Conservation (phyloP, 1,140 invertebrate genomes). For the Bombus ignitus region DNA sequence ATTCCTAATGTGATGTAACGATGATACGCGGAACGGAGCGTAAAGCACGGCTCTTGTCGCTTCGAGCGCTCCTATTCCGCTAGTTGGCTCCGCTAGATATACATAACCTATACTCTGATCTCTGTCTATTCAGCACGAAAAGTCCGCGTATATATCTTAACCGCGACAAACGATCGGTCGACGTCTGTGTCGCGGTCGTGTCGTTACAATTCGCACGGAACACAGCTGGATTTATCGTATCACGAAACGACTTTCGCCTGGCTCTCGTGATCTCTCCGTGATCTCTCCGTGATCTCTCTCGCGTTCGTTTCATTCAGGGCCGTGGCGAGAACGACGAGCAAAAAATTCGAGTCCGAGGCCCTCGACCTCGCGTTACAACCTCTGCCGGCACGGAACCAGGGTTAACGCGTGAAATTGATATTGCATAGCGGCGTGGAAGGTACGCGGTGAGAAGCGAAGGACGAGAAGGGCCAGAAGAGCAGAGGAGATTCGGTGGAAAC, state of each 20-base stretch:
- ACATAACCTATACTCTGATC: background rate
- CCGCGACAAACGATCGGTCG: slow-evolving; percentile 14
- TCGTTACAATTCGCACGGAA: slow-evolving; percentile 11
- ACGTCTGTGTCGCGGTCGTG: slow-evolving; percentile 12
- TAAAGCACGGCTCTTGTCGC: background rate
- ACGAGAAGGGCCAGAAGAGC: background rate
- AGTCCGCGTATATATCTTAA: slow-evolving; percentile 9
- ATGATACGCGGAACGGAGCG: slow-evolving; percentile 7
- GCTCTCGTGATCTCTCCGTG: background rate
- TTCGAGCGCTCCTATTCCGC: slow-evolving; percentile 11
- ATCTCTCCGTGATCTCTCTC: background rate
- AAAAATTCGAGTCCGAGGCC: background rate
- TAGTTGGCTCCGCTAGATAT: background rate
- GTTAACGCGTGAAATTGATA: slow-evolving; percentile 55
- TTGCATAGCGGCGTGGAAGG: slow-evolving; percentile 19
- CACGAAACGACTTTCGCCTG: background rate
- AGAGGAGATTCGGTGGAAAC: slow-evolving; percentile 3
- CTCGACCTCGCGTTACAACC: background rate
- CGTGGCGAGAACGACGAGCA: background rate
- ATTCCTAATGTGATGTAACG: slow-evolving; percentile 21
- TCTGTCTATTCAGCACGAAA: background rate
- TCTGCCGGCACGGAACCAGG: background rate
- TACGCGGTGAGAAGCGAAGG: background rate
- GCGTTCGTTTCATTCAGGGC: slow-evolving; percentile 1
- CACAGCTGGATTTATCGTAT: slow-evolving; percentile 7